phyloP scores from a whole-genome alignment of 2,113 vertebrate genomes.

The Montifringilla adamsi region DNA sequence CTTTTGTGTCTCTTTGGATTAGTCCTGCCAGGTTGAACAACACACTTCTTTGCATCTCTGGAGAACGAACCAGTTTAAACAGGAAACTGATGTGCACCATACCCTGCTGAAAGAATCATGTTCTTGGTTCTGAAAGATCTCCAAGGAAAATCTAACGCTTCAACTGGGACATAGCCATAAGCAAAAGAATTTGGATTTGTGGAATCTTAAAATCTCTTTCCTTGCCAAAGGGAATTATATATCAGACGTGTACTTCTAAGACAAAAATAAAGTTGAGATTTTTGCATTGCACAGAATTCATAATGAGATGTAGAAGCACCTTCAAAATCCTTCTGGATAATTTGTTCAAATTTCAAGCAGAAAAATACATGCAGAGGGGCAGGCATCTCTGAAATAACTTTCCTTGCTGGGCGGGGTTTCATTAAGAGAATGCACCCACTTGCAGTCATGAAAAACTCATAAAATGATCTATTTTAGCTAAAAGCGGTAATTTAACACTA shows the following conservation, averaged over 20 bases:
- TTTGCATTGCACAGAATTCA: slow-evolving; percentile 10
- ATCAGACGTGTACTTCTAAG: not conserved
- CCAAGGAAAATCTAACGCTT: not conserved
- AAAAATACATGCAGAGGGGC: not conserved
- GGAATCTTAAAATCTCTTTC: not conserved
- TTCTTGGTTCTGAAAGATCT: not conserved
- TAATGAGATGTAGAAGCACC: not conserved
- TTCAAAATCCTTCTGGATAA: not conserved
- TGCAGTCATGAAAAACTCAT: not conserved
- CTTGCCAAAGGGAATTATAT: slow-evolving; percentile 30
- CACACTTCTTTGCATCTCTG: not conserved
- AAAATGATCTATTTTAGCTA: not conserved
- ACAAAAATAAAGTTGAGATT: slow-evolving; percentile 32
- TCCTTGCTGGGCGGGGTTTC: not conserved
- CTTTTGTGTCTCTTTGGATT: not conserved
- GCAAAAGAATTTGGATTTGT: not conserved
- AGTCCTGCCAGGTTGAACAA: not conserved
- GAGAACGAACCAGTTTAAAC: not conserved
- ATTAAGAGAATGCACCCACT: not conserved
- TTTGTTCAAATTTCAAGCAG: not conserved
- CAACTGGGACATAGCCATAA: not conserved
- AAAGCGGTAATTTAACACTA: not conserved
- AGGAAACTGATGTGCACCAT: not conserved
- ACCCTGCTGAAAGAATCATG: not conserved
- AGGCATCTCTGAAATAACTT: not conserved